Evolutionary conservation across 2,888 invertebrate species (phyloP).

Genomic region (Cryptus armator): DNA sequence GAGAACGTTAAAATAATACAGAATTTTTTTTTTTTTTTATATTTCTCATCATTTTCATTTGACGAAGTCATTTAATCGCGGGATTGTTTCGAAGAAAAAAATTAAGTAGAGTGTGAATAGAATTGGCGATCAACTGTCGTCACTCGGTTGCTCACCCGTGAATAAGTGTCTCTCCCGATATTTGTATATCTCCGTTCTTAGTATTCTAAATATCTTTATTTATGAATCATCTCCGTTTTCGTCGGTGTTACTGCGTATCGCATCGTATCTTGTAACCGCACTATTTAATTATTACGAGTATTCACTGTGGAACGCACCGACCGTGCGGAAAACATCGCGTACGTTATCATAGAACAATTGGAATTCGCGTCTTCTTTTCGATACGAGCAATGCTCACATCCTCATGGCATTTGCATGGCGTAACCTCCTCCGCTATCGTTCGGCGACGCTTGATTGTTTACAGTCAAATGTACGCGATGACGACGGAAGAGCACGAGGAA

Average conservation of each 20-base stretch:
- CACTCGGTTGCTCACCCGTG: background rate
- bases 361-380: background rate
- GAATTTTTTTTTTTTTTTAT: conserved; percentile 9
- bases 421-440: background rate
- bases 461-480: background rate
- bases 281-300: background rate
- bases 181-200: background rate
- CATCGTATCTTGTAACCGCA: background rate
- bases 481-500: background rate
- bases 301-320: background rate
- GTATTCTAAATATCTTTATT: background rate
- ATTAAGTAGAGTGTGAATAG: background rate
- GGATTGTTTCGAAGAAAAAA: background rate
- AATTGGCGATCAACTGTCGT: background rate
- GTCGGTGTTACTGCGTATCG: background rate
- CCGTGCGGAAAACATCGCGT: background rate
- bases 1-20: background rate
- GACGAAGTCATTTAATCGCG: background rate
- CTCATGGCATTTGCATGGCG: background rate
- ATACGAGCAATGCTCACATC: background rate
- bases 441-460: background rate
- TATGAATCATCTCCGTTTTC: background rate
- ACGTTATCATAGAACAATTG: background rate
- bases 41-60: background rate
- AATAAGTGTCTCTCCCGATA: background rate